These are phyloP conservation scores for Mnemiopsis leidyi DNA, from an alignment of 37 sponge, comb jelly and placozoan species.

Conservation along the genomic window DNA sequence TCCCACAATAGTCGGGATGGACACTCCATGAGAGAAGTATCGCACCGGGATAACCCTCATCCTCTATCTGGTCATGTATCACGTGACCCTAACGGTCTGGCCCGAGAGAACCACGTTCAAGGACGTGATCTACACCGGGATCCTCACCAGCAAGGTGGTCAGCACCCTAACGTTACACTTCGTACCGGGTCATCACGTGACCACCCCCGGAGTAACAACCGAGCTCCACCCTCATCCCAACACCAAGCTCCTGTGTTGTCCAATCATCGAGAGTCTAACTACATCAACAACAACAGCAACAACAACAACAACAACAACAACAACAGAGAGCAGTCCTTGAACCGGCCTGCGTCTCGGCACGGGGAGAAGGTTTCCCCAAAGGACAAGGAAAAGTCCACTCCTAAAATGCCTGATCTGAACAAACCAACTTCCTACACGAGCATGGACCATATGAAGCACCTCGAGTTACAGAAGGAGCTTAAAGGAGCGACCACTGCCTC, in stretches of 20 bases:
- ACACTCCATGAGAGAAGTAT: background rate
- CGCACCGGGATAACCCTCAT: background rate
- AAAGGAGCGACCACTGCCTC: background rate
- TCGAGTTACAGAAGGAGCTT: constrained; percentile 64
- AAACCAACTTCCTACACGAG: background rate
- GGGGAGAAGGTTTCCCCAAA: constrained; percentile 9
- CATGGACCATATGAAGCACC: constrained; percentile 6
- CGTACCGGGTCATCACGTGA: background rate
- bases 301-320: background rate
- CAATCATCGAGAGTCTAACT: constrained; percentile 13
- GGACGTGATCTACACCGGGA: background rate
- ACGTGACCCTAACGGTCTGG: background rate
- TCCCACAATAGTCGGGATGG: background rate
- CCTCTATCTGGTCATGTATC: background rate
- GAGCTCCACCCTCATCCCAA: background rate
- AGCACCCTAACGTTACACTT: background rate
- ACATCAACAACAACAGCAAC: background rate
- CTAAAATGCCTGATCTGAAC: constrained; percentile 63
- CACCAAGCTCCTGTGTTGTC: background rate
- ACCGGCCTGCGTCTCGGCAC: background rate
- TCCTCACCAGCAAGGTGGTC: background rate
- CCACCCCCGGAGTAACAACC: background rate
- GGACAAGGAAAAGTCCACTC: background rate
- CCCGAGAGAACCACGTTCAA: background rate
- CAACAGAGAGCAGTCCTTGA: background rate